These are phyloP conservation scores for Amphiprion ocellaris DNA, from an alignment of 2,113 vertebrate species.

Conservation along the genomic window DNA sequence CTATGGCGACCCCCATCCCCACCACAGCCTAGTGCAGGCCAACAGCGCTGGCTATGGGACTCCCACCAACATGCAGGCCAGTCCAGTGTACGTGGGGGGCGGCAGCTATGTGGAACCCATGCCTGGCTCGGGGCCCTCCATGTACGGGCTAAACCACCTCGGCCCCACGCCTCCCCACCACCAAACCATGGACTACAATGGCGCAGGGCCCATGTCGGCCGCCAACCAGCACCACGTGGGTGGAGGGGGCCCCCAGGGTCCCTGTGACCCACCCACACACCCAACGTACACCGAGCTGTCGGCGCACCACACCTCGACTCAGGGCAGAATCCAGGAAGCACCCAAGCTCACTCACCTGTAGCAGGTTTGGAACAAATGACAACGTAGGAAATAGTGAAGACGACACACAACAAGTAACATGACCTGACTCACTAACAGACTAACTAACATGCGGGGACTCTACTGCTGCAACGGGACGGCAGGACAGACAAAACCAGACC, in stretches of 20 bases:
- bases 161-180: conserved; percentile 86
- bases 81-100: conserved; percentile 93
- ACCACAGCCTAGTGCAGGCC: conserved; percentile 89
- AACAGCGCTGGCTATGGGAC: conserved; percentile 90
- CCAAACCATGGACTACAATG: conserved; percentile 96
- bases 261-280: conserved; percentile 92
- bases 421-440: conserved; percentile 70
- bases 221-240: conserved; percentile 90
- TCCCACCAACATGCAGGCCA: conserved; percentile 90
- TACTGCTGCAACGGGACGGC: conserved; percentile 38
- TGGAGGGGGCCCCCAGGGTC: conserved; percentile 79
- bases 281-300: conserved; percentile 96
- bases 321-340: conserved; percentile 99
- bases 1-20: conserved; percentile 89
- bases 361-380: conserved; percentile 81
- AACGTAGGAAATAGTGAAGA: conserved; percentile 61
- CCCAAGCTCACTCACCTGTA: conserved; percentile 99
- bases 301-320: conserved; percentile 93
- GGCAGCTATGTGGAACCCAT: conserved; percentile 95
- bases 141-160: conserved; percentile 97
- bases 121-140: conserved; percentile 91
- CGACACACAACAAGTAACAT: conserved; percentile 34
- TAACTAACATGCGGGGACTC: conserved; percentile 57
- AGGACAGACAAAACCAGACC: conserved; percentile 35
- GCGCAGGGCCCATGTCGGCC: conserved; percentile 87